Evolutionary conservation across 1,140 invertebrate species (phyloP).

Genomic region (Drosophila sp.): DNA sequence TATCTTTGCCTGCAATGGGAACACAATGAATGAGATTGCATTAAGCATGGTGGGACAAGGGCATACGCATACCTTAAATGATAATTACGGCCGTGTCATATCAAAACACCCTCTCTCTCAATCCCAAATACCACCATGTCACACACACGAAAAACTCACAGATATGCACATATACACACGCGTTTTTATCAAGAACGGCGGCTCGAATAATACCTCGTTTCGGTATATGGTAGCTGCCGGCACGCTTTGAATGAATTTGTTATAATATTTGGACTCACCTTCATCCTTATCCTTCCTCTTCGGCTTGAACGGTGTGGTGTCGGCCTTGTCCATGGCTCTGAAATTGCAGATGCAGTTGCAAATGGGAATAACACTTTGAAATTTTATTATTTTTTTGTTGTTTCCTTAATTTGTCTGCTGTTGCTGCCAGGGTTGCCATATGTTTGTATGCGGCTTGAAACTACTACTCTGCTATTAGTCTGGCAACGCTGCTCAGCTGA

Average conservation of each 20-base stretch:
- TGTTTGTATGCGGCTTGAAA: background rate
- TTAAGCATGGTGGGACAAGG: slow-evolving; percentile 54
- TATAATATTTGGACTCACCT: slow-evolving; percentile 60
- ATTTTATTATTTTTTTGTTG: slow-evolving; percentile 19
- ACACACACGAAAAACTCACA: slow-evolving; percentile 39
- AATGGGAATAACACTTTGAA: slow-evolving; percentile 21
- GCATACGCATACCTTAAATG: slow-evolving; percentile 78
- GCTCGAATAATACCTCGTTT: slow-evolving; percentile 23
- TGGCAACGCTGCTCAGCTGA: background rate
- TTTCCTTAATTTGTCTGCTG: slow-evolving; percentile 4
- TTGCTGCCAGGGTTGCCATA: background rate
- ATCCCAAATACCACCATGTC: slow-evolving; percentile 1
- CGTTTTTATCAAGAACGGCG: slow-evolving; percentile 37
- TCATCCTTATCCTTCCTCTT: slow-evolving; percentile 59
- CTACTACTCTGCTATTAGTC: background rate
- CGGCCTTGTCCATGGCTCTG: slow-evolving; percentile 41
- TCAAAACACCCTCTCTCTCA: background rate
- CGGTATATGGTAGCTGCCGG: slow-evolving; percentile 51
- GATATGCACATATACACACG: slow-evolving; percentile 39
- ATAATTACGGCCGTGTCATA: slow-evolving; percentile 52
- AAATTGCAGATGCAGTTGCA: slow-evolving; percentile 1
- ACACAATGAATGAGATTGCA: slow-evolving; percentile 73
- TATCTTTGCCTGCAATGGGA: slow-evolving; percentile 53
- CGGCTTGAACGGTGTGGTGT: slow-evolving; percentile 47
- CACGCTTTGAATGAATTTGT: slow-evolving; percentile 41